Conservation (phyloP, 1,140 invertebrate species). For the Zaprionus kolodkinae region DNA sequence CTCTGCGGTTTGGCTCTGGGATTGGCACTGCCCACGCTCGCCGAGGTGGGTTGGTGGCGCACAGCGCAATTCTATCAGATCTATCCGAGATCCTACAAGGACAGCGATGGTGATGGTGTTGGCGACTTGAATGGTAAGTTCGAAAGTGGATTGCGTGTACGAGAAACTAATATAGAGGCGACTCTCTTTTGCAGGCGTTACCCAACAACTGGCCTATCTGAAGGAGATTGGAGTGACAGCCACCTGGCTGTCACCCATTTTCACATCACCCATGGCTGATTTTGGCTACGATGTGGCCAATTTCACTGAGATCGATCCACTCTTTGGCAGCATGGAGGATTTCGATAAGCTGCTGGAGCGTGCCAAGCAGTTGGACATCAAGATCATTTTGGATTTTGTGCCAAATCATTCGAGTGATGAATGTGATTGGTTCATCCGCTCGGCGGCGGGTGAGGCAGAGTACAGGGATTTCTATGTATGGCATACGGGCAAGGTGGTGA, state of each 20-base stretch:
- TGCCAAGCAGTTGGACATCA: conserved; percentile 87
- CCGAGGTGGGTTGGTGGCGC: conserved; percentile 88
- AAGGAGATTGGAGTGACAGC: conserved; percentile 87
- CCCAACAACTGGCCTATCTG: conserved; percentile 87
- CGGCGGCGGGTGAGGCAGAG: conserved; percentile 86
- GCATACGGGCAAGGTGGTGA: conserved; percentile 86
- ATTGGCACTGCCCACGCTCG: conserved; percentile 53
- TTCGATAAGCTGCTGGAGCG: conserved; percentile 88
- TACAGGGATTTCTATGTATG: conserved; percentile 90
- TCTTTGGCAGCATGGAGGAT: conserved; percentile 90
- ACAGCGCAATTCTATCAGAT: conserved; percentile 90
- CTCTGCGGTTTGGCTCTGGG: conserved; percentile 59
- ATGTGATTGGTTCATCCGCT: conserved; percentile 89
- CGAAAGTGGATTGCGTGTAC: rapidly evolving
- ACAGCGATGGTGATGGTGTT: conserved; percentile 90
- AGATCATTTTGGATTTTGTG: conserved; percentile 93
- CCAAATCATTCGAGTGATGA: conserved; percentile 92
- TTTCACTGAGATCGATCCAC: conserved; percentile 87
- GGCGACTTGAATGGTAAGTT: conserved; percentile 88
- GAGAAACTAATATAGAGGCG: neutral
- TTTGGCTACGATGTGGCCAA: conserved; percentile 89
- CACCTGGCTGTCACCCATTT: conserved; percentile 88
- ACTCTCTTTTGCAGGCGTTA: conserved; percentile 85
- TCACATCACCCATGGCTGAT: conserved; percentile 86
- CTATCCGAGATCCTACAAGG: conserved; percentile 91